Conservation (phyloP, 1,140 invertebrate genomes). For the Drosophila pruinosa region DNA sequence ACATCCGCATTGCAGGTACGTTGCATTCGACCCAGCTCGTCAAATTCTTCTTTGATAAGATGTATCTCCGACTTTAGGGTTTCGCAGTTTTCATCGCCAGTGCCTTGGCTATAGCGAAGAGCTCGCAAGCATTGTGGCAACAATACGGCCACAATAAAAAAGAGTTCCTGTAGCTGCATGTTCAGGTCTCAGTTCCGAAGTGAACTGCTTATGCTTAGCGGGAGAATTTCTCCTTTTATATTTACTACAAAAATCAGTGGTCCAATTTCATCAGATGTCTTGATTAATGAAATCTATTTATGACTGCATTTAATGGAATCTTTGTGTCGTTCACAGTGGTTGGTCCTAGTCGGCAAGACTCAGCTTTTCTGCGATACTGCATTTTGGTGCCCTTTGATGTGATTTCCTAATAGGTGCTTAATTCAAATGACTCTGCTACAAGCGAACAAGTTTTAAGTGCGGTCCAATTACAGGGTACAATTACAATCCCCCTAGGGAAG, state of each 20-base stretch:
- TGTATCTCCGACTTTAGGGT: slow-evolving; percentile 91
- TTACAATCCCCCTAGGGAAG: no score
- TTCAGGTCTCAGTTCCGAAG: slow-evolving; percentile 10
- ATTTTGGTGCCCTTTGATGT: slow-evolving; percentile 12
- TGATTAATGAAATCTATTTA: slow-evolving; percentile 59
- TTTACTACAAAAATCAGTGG: background rate
- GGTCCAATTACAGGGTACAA: background rate
- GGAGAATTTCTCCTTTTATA: slow-evolving; percentile 49
- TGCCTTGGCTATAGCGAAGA: slow-evolving; percentile 74
- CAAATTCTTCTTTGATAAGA: slow-evolving; percentile 94
- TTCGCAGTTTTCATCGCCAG: slow-evolving; percentile 87
- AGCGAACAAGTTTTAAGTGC: slow-evolving; percentile 13
- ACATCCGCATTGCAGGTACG: slow-evolving; percentile 94
- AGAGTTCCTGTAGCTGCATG: slow-evolving; percentile 67
- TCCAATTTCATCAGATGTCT: slow-evolving; percentile 49
- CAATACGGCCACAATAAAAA: slow-evolving; percentile 53
- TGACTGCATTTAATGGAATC: slow-evolving; percentile 58
- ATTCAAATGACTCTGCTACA: slow-evolving; percentile 60
- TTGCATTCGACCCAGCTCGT: slow-evolving; percentile 90
- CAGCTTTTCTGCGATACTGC: background rate
- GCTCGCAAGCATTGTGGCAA: slow-evolving; percentile 61
- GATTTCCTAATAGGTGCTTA: slow-evolving; percentile 68
- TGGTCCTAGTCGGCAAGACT: slow-evolving; percentile 47
- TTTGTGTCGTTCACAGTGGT: slow-evolving; percentile 64
- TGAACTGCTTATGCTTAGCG: slow-evolving; percentile 41